Base-by-base conservation (phyloP, 2,113 vertebrate species). In the rat (Rattus norvegicus) region DNA sequence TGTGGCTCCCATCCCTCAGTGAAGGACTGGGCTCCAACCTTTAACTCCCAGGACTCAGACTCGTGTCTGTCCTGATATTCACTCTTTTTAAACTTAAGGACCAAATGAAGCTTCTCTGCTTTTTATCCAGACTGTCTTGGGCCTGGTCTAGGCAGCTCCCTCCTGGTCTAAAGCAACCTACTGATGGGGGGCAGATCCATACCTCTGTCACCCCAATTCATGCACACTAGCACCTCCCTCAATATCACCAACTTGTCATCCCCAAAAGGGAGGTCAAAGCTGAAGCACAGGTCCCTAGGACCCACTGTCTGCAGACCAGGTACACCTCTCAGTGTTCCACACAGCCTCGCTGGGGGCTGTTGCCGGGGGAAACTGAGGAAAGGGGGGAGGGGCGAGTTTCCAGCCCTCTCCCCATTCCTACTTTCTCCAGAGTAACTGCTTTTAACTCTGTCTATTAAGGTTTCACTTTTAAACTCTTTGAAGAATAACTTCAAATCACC, bases 211-310 rank as follows among this genome's bases (percentile, higher is more conserved):
- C 43, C 61, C 43, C 26, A 36, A 17, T 33, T 28, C 43, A 20
- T 63, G 76, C 59, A 88, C 65, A 70, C 91, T 16, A 77, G 54
- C 39, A 28, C 47, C 33, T 90, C 77, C 28, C 69, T 28, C 2
- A 8, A 16, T 16, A 52, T 61, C n/a, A 54, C 79, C 63, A 77
- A 72, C 65, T 93, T 39, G n/a, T 75, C 84, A 90, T 33, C 76
- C 95, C 63, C 8, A 89, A 95, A 92, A 73, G 87, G 91, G 81
- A 63, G 39, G 59, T 63, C 81, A 84, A 89, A 92, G 73, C 95
- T 86, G 95, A 97, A 97, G 97, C 97, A 97, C 95, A 97, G 95
- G 92, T 97, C 94, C 91, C 22, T 13, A 39, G 91, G 96, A 96
- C 95, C 96, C 97, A 96, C 6, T 28, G 73, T 59, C 81, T 63